phyloP scores from a whole-genome alignment of 2,113 vertebrate genomes.

The Condylura cristata region DNA sequence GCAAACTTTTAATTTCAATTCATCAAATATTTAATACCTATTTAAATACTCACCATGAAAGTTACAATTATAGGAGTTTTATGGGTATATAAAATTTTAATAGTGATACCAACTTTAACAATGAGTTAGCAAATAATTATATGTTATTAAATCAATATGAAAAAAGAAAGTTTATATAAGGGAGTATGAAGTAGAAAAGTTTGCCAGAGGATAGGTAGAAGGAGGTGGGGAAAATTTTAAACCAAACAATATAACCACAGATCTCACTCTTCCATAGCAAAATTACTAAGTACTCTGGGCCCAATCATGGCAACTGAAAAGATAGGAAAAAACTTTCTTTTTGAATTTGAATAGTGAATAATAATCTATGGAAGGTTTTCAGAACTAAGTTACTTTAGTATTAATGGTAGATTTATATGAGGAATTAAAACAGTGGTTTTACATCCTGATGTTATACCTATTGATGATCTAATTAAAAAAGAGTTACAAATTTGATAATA shows the following conservation, averaged over 20 bases:
- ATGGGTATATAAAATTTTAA: conserved; percentile 48
- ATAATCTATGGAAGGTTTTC: background rate
- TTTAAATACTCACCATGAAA: conserved; percentile 37
- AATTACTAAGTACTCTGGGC: background rate
- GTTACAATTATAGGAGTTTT: conserved; percentile 41
- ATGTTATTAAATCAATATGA: conserved; percentile 41
- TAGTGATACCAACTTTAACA: conserved; percentile 22
- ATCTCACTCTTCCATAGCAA: background rate
- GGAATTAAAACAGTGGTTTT: background rate
- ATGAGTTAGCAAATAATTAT: conserved; percentile 39
- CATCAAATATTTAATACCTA: conserved; percentile 28
- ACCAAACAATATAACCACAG: background rate
- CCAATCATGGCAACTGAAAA: background rate
- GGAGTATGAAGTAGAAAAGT: background rate
- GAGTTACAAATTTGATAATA: background rate
- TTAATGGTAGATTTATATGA: background rate
- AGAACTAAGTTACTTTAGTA: background rate
- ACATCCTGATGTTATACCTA: conserved; percentile 30
- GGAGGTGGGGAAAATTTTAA: background rate
- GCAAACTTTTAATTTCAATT: conserved; percentile 37
- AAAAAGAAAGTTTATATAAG: background rate
- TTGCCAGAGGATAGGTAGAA: background rate
- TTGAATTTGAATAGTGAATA: background rate
- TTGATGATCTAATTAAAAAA: conserved; percentile 39
- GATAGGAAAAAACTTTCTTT: background rate